These are phyloP conservation scores for Asobara japonica DNA, from an alignment of 1,140 invertebrate genomes.

Conservation along the genomic window DNA sequence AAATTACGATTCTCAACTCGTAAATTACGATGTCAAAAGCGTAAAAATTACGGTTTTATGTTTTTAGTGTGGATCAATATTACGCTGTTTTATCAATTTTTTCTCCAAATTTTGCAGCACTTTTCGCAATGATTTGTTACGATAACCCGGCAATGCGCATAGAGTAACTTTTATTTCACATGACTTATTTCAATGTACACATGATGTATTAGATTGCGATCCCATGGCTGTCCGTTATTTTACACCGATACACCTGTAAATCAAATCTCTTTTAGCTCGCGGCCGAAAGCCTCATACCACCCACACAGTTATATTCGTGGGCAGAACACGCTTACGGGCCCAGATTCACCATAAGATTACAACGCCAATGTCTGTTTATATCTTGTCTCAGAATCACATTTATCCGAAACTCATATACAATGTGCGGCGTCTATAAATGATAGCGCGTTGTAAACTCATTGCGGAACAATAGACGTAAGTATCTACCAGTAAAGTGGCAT, in stretches of 20 bases:
- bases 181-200: not conserved
- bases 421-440: not conserved
- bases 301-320: conserved; percentile 3
- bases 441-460: not conserved
- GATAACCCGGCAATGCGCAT: too few species aligned
- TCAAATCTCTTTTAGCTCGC: not conserved
- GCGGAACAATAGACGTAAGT: not conserved
- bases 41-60: too few species aligned
- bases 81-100: too few species aligned
- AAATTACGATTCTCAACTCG: too few species aligned
- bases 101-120: too few species aligned
- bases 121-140: too few species aligned
- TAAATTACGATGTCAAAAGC: too few species aligned
- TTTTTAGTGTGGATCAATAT: too few species aligned
- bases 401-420: conserved; percentile 7
- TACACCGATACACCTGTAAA: conserved; percentile 7
- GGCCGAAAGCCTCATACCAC: not conserved
- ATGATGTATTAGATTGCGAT: not conserved
- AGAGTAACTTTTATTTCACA: not conserved
- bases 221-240: not conserved
- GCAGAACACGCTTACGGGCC: not conserved
- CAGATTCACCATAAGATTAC: not conserved
- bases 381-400: conserved; percentile 7
- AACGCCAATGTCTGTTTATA: not conserved
- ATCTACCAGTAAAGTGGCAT: too few species aligned